Evolutionary conservation across 2,797 vertebrate species (phyloP).

Genomic region (Tokudaia muenninki): DNA sequence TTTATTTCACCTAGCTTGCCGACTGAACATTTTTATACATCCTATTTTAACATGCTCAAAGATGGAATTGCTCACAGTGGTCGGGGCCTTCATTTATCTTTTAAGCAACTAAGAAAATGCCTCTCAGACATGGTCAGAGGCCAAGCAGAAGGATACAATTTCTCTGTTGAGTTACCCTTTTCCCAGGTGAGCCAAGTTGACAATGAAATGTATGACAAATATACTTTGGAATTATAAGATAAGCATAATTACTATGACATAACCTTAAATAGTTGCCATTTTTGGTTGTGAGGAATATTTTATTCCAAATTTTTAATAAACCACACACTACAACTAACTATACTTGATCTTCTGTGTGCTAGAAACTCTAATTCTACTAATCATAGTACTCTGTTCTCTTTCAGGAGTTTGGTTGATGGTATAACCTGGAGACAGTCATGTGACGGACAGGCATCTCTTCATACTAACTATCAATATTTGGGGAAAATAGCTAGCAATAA

Average conservation of each 20-base stretch:
- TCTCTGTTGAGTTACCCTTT: background rate
- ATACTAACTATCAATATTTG: background rate
- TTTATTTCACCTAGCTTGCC: background rate
- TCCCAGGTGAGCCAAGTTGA: background rate
- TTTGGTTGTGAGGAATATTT: background rate
- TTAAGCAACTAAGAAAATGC: background rate
- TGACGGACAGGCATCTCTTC: background rate
- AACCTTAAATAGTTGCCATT: background rate
- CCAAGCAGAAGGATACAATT: background rate
- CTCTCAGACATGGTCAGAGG: background rate
- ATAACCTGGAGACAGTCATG: background rate
- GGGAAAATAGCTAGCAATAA: background rate
- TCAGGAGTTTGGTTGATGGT: background rate
- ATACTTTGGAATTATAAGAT: background rate
- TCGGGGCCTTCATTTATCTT: background rate
- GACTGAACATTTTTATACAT: no score
- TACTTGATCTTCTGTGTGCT: background rate
- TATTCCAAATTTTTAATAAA: background rate
- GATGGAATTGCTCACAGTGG: background rate
- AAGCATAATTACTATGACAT: no score
- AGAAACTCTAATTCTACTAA: background rate
- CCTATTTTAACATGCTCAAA: no score
- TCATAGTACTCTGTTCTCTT: background rate
- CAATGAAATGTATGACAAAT: background rate
- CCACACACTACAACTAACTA: background rate